Base-by-base conservation (phyloP, 64 coral and sea anemone genomes). In the Stylophora pistillata region DNA sequence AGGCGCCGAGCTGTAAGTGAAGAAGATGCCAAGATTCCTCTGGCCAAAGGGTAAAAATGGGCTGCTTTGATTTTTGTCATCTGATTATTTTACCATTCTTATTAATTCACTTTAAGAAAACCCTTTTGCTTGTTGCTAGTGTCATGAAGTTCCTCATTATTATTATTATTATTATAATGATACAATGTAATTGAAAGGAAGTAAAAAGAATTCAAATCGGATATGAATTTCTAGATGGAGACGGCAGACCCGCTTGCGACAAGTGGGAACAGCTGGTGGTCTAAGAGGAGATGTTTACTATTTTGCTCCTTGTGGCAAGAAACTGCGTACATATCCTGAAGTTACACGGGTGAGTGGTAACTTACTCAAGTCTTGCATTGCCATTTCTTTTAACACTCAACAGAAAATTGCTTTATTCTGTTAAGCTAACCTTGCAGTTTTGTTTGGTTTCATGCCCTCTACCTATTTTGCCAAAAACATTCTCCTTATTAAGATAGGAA, bases 271-370 rank as follows among this genome's bases (percentile, higher is more conserved):
- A 47, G 60, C 88, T 15, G 97, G 97, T 29, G 87, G 86, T 23
- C 59, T 95, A 29, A 88, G 97, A 74, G 93, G 93, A 29, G 97
- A 99, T 86, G 97, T 99, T 3, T 99, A 88, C 61, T 99, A 99
- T 71, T 99, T 99, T 95, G 97, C 97, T 58, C 97, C 97, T 13
- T 99, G 97, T 85, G 93, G 97, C 21, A 99, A 99, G 85, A 99
- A 99, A 58, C 81, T 99, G 14, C 84, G 97, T 71, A 99, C 97
- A 47, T 99, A 99, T 90, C 97, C 97, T 20, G 97, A 99, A 56
- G 97, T 99, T 41, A 90, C 94, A 41, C 86, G 93, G 90, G 97
- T 99, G 90, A 63, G 76, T 87, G 13, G 74, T 15, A 47, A 17
- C 15, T 20, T 54, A 74, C 5, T n/a, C 37, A 9, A 34, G 21